Percentiles rank a stretch among this genome's conserved stretches.
These are phyloP conservation scores for Pangasius mekongensis DNA, from an alignment of 2,797 vertebrate species.

Conservation along the genomic window DNA sequence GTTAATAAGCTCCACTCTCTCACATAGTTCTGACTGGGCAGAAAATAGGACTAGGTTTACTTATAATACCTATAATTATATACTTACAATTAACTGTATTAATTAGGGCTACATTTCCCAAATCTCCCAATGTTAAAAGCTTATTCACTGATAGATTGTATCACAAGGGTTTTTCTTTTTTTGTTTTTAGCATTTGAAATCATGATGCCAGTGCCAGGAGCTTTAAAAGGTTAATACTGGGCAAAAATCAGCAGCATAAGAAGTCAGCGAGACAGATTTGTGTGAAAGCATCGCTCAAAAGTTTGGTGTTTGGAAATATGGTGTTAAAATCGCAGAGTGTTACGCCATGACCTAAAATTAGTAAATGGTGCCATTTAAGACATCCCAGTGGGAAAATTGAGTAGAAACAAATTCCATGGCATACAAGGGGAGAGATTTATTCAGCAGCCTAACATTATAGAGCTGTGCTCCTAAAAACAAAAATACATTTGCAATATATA, in stretches of 20 bases:
- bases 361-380: not conserved
- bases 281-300: not conserved
- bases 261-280: not conserved
- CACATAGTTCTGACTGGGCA: not conserved
- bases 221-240: not conserved
- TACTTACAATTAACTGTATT: not conserved
- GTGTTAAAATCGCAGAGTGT: not conserved
- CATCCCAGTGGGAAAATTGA: not conserved
- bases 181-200: not conserved
- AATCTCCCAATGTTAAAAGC: not conserved
- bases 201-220: not conserved
- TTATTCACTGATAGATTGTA: not conserved
- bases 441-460: not conserved
- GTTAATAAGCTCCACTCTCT: not conserved
- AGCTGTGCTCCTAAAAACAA: not conserved
- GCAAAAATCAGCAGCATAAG: not conserved
- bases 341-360: constrained; percentile 7
- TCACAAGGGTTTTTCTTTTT: not conserved
- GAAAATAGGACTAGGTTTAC: not conserved
- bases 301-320: not conserved
- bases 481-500: not conserved
- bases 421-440: not conserved
- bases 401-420: not conserved
- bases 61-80: not conserved
- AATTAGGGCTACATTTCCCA: not conserved